Evolutionary conservation across 2,113 vertebrate species (phyloP), one percentile per base, ranked within the genome.

Genomic region (Passer domesticus): DNA sequence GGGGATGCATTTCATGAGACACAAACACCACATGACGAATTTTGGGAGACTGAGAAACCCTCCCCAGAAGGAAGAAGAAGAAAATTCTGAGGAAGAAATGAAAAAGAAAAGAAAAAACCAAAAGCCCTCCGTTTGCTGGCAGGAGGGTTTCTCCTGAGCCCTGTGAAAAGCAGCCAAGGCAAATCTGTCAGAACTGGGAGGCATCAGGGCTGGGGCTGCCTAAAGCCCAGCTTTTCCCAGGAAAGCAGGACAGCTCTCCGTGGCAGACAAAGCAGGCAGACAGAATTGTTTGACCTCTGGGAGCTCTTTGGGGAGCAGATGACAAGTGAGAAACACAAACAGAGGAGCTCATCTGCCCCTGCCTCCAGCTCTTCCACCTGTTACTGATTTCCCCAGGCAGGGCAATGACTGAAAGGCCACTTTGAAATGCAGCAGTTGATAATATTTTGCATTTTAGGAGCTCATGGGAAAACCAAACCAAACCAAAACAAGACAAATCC

Each of bases 341-440:
- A 69, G 7, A 68, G 83, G 75, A 68, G 76, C 81, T 81, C 3
- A 2, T n/a, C 31, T 89, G 68, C 35, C 69, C 3, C 0, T 73
- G 70, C 78, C 25, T 13, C 1, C 4, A 83, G 56, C 49, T 79
- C 76, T 87, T 33, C 72, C 83, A 87, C 72, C 60, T 91, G 84
- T 83, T 95, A 89, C 68, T 89, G 59, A 77, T 94, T 94, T 92
- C 81, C 86, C 83, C 83, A 68, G 69, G 56, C 68, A 83, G 75
- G 72, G 77, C 86, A 91, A 60, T 87, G 86, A 79, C 91, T 93
- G 88, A 79, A 64, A 55, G 35, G 73, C 31, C 59, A 39, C 87
- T 81, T 91, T 62, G 11, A 72, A 94, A 93, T 55, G 63, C 58
- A 78, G 75, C 52, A 59, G 7, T 47, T 83, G 84, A 53, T 77